phyloP scores from a whole-genome alignment of 2,797 vertebrate species.

The Buphagus erythrorhynchus region DNA sequence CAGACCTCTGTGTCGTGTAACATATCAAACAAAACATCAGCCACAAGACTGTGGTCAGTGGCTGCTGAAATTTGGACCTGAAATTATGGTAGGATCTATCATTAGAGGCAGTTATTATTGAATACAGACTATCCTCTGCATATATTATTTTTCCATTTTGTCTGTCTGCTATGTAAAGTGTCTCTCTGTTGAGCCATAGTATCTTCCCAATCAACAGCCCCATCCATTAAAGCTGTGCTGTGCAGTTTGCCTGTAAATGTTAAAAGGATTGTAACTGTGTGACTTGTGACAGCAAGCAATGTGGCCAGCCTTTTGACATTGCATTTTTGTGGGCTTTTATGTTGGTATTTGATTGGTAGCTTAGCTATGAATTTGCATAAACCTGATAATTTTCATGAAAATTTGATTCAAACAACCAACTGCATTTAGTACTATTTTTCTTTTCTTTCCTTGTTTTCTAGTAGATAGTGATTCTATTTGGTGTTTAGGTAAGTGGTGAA shows the following conservation, averaged over 20 bases:
- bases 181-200: neutral
- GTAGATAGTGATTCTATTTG: neutral
- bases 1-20: rapidly evolving
- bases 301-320: neutral
- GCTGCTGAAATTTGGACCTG: neutral
- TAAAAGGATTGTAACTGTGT: neutral
- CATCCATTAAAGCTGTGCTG: rapidly evolving
- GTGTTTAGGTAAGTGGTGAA: neutral
- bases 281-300: neutral
- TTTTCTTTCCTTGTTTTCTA: neutral
- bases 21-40: neutral
- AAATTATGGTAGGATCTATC: neutral
- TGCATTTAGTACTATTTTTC: neutral
- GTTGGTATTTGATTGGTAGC: neutral
- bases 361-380: neutral
- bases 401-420: neutral
- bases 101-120: neutral
- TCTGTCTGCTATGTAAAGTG: neutral
- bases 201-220: neutral
- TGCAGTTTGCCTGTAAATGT: neutral
- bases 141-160: neutral
- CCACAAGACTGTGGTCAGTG: neutral
- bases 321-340: neutral
- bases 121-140: neutral
- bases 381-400: neutral